Conservation (phyloP, 2,113 vertebrate genomes). For the Scomber japonicus region DNA sequence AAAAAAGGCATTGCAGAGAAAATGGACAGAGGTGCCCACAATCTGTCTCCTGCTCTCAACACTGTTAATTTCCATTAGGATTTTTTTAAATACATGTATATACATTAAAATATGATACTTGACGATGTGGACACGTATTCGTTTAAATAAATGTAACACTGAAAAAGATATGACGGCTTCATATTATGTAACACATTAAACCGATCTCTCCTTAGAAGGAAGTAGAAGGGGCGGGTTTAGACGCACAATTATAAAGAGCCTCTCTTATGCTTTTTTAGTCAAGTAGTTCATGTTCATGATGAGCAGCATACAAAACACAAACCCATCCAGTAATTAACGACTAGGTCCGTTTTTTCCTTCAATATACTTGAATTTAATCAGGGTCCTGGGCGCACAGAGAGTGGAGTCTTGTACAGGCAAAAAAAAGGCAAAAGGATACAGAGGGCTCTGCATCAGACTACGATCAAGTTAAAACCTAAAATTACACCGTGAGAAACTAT, state of each 20-base stretch:
- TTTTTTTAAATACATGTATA: not conserved
- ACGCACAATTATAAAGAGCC: slow-evolving; percentile 66
- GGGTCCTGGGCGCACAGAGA: slow-evolving; percentile 42
- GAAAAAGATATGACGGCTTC: slow-evolving; percentile 55
- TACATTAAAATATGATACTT: slow-evolving; percentile 27
- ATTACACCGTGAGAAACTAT: not conserved
- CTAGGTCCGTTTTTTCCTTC: slow-evolving; percentile 8
- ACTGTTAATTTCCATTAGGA: slow-evolving; percentile 8
- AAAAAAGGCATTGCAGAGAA: not conserved
- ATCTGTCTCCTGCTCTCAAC: not conserved
- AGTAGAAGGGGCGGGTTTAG: slow-evolving; percentile 75
- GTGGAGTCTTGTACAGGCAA: slow-evolving; percentile 22
- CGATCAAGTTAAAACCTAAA: not conserved
- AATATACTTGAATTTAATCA: slow-evolving; percentile 46
- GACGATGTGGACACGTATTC: slow-evolving; percentile 8
- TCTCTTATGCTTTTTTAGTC: slow-evolving; percentile 39
- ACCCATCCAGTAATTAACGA: slow-evolving; percentile 7
- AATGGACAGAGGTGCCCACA: slow-evolving; percentile 21
- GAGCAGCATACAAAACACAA: slow-evolving; percentile 22
- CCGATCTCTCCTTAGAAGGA: slow-evolving; percentile 73
- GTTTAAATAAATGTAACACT: slow-evolving; percentile 42
- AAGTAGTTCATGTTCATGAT: slow-evolving; percentile 38
- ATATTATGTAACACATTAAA: slow-evolving; percentile 79
- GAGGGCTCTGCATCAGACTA: slow-evolving; percentile 23
- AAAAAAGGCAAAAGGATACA: slow-evolving; percentile 20